Conservation (phyloP, 1,140 invertebrate genomes). For the Araneus ventricosus region DNA sequence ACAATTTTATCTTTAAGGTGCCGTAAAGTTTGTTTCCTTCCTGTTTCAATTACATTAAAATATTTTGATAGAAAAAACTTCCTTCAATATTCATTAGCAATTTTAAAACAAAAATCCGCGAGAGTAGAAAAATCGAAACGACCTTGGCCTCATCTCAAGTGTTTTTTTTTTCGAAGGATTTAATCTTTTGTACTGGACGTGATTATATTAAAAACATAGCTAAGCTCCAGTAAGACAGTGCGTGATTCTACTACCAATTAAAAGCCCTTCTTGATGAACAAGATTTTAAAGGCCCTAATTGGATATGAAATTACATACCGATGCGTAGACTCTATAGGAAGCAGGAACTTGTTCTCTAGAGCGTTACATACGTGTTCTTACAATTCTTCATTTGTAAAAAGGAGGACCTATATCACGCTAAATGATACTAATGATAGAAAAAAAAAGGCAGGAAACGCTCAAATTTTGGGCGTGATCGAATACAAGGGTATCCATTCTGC, state of each 20-base stretch:
- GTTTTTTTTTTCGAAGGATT: background rate
- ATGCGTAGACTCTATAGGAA: background rate
- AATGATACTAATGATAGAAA: background rate
- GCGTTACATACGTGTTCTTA: background rate
- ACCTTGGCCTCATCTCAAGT: background rate
- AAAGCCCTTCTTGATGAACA: background rate
- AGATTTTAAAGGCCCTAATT: background rate
- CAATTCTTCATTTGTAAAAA: background rate
- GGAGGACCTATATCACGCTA: background rate
- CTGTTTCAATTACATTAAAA: too few relatives aligned
- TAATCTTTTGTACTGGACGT: background rate
- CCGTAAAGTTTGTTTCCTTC: too few relatives aligned
- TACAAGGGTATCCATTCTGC: background rate
- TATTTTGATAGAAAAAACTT: too few relatives aligned
- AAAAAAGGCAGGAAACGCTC: slow-evolving; percentile 10
- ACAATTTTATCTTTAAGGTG: too few relatives aligned
- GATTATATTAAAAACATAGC: background rate
- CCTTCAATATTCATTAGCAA: too few relatives aligned
- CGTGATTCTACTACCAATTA: background rate
- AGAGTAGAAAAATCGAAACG: background rate
- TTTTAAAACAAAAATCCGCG: too few relatives aligned
- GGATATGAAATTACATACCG: background rate
- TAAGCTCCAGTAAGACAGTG: background rate
- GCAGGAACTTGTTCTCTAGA: background rate
- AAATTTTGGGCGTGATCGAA: slow-evolving; percentile 2